Base-by-base conservation (phyloP, 92 coral and sea anemone species). In the Metridium senile region DNA sequence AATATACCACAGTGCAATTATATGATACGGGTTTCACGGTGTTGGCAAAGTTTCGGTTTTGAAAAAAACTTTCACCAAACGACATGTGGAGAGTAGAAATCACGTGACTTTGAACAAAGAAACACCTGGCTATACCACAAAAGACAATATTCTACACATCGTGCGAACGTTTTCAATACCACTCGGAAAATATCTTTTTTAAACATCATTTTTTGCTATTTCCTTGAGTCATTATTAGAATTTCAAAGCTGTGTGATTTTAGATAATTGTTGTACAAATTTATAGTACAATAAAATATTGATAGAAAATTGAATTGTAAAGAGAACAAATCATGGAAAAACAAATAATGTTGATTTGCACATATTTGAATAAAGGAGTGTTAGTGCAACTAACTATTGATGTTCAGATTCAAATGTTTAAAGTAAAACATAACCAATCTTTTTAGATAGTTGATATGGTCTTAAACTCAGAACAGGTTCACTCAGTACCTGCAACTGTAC, bases 41-140 rank as follows among this genome's bases (percentile, higher is more conserved):
- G 58, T 26, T 73, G 68, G 68, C 13, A 58, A 73, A 73, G 68
- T 58, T 73, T 73, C 57, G n/a, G 68, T 21, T 65, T 76, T 33
- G 28, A 35, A 62, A 54, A 39, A 77, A 75, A 62, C 71, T 75
- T 62, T 75, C 71, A 47, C 61, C 30, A 43, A 75, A 75, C 53
- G 71, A 65, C 82, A 77, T 77, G 82, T 77, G 82, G 82, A 26
- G 64, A 56, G 74, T 46, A 29, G 17, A 35, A 4, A 67, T 77
- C 82, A 77, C 82, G 82, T 77, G 82, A 77, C 63, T 52, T 33
- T 21, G 62, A 70, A 77, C 82, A 77, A 77, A 65, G 72, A 77
- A 64, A 77, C 82, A 77, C 82, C 82, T 77, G 82, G 82, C 49
- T 49, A 11, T 21, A 22, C 29, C 71, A 75, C 80, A 62, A 75